Percentiles rank a stretch among this genome's conserved stretches.
These are phyloP conservation scores for Idaea aversata DNA, from an alignment of 2,888 invertebrate species.

Conservation along the genomic window DNA sequence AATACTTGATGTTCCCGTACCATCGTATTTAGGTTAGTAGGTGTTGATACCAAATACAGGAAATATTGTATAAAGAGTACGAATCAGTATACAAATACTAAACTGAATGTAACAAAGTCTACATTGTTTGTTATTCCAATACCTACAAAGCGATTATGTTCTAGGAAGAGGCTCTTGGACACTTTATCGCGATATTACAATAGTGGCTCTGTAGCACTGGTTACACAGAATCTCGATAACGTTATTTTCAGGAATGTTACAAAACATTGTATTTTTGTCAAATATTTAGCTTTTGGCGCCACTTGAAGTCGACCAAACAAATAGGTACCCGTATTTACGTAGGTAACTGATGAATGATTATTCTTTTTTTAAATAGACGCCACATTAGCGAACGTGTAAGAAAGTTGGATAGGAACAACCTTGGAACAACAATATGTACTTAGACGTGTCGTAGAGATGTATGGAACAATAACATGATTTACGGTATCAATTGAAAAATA, in stretches of 20 bases:
- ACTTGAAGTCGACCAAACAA: slow-evolving; percentile 4
- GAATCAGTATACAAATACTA: background rate
- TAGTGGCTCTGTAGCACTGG: slow-evolving; percentile 31
- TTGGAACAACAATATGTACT: background rate
- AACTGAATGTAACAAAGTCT: slow-evolving; percentile 42
- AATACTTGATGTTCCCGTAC: too few species aligned
- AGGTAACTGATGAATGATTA: background rate
- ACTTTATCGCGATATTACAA: slow-evolving; percentile 46
- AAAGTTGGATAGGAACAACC: background rate
- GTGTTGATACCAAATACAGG: background rate
- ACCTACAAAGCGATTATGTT: slow-evolving; percentile 39
- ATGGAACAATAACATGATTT: background rate
- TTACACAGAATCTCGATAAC: slow-evolving; percentile 29
- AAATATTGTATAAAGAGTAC: background rate
- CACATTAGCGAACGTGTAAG: background rate
- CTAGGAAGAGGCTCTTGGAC: slow-evolving; percentile 55
- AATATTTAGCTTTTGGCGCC: slow-evolving; percentile 20
- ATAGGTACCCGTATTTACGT: background rate
- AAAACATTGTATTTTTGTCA: slow-evolving; percentile 6
- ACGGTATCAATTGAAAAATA: background rate
- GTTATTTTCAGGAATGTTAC: slow-evolving; percentile 11
- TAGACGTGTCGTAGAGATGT: background rate
- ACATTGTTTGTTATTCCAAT: slow-evolving; percentile 49
- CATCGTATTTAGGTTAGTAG: background rate
- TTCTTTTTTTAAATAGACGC: background rate